Base-by-base conservation (phyloP, 2,888 invertebrate species). In the Tanytarsus gracilentus region DNA sequence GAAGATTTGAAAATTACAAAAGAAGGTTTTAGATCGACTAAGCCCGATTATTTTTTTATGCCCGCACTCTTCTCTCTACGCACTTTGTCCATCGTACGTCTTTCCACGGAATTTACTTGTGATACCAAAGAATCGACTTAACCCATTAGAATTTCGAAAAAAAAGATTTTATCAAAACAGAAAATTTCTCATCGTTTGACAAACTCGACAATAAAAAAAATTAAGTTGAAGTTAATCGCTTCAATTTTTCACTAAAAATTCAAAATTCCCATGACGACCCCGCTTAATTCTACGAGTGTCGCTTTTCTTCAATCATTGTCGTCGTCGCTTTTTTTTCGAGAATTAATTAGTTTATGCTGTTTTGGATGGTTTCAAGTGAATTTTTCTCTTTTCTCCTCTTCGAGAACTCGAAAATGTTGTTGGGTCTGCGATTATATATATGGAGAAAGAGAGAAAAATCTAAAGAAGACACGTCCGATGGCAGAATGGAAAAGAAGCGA, bases 301-400 rank as follows among this genome's bases (percentile, higher is more conserved):
- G 14, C 36, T 36, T 36, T 36, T 2, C 7, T 6, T 36, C 1
- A n/a, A 33, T 33, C 33, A 33, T 33, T 33, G 11, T 14, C 14
- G 33, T 16, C 36, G 4, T 14, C 7, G 14, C n/a, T 14, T 4
- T 14, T 5, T 14, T 14, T 9, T 36, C 36, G 36, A 36, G 16
- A 44, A 44, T 44, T 44, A 44, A 44, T 44, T 44, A 44, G 44
- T 23, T 44, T 44, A 44, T 44, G 44, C 44, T 44, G 18, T 21
- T 40, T 18, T 18, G 23, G 23, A 18, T 9, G 9, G 23, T 23
- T 33, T 11, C 23, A 44, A 23, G 18, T 9, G 40, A 21, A 18
- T 40, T 9, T 40, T 9, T 36, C 14, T 40, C 40, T 44, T 44
- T 11, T 18, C 36, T 36, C n/a, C 16, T 4, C 8, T 16, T 36